These are phyloP conservation scores for Drosophila diplacantha DNA, from an alignment of 2,888 invertebrate species.

Conservation along the genomic window DNA sequence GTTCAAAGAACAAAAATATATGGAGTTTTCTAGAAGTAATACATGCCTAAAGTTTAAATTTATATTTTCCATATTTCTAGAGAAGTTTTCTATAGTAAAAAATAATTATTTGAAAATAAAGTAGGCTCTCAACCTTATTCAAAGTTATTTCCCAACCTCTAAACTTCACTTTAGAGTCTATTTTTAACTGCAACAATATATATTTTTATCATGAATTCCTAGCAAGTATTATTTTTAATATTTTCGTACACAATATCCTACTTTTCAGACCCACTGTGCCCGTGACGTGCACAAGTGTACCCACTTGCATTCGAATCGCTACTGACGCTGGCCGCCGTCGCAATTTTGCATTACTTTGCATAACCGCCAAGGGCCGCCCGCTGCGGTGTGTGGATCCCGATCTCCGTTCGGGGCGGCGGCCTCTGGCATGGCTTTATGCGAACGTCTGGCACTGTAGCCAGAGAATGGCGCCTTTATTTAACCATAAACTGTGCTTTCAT, in stretches of 20 bases:
- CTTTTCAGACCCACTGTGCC: conserved; percentile 18
- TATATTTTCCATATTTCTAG: not conserved
- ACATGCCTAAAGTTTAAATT: not conserved
- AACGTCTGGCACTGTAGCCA: conserved; percentile 33
- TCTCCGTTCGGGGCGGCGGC: not conserved
- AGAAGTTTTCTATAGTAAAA: not conserved
- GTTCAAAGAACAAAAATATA: too few species aligned
- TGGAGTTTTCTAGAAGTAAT: not conserved
- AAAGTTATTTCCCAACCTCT: not conserved
- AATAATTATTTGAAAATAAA: not conserved
- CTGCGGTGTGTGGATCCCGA: conserved; percentile 37
- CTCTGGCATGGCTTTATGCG: not conserved
- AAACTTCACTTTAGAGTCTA: not conserved
- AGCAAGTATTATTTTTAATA: not conserved
- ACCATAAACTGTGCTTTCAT: conserved; percentile 66
- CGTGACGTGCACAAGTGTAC: conserved; percentile 32
- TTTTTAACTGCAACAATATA: not conserved
- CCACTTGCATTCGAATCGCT: conserved; percentile 63
- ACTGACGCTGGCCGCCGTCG: conserved; percentile 41
- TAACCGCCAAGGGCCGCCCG: conserved; percentile 53
- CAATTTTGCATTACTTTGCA: conserved; percentile 72
- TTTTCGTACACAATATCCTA: not conserved
- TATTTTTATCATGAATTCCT: not conserved
- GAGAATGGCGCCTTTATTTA: conserved; percentile 50
- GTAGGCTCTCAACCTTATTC: fast-evolving